Evolutionary conservation across 2,888 invertebrate species (phyloP).

Genomic region (Xanthostigma xanthostigma): DNA sequence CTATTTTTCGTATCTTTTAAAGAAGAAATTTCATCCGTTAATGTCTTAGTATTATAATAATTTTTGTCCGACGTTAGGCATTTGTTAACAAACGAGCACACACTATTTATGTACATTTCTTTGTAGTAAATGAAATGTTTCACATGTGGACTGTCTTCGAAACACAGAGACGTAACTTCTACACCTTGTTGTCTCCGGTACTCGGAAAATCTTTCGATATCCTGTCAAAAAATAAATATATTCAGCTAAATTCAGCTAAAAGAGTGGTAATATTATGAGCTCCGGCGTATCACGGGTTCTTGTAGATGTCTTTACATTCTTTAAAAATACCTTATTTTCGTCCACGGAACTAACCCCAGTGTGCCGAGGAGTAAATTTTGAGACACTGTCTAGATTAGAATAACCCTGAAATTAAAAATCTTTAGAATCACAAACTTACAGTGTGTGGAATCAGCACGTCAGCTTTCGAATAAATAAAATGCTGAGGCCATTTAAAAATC

Average conservation of each 20-base stretch:
- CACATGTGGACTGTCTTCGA: constrained; percentile 60
- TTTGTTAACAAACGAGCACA: constrained; percentile 42
- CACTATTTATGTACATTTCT: constrained; percentile 41
- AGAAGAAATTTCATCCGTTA: no score
- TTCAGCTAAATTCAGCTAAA: no score
- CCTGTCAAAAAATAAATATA: constrained; percentile 25
- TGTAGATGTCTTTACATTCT: no score
- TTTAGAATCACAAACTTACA: constrained; percentile 23
- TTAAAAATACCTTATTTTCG: no score
- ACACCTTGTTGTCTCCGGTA: constrained; percentile 42
- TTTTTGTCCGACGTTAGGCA: constrained; percentile 26
- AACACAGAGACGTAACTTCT: constrained; percentile 42
- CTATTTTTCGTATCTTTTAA: no score
- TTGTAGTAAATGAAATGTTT: constrained; percentile 50
- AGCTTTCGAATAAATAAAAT: constrained; percentile 56
- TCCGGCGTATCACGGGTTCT: no score
- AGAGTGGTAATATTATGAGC: no score
- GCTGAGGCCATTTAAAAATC: constrained; percentile 45
- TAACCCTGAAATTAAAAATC: not conserved
- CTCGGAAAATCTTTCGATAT: constrained; percentile 50
- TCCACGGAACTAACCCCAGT: no score
- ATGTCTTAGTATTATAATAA: not conserved
- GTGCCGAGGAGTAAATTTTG: no score
- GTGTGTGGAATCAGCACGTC: constrained; percentile 49
- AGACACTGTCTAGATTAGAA: not conserved